phyloP scores from a whole-genome alignment of 2,113 vertebrate species.

The Bagarius yarrelli region DNA sequence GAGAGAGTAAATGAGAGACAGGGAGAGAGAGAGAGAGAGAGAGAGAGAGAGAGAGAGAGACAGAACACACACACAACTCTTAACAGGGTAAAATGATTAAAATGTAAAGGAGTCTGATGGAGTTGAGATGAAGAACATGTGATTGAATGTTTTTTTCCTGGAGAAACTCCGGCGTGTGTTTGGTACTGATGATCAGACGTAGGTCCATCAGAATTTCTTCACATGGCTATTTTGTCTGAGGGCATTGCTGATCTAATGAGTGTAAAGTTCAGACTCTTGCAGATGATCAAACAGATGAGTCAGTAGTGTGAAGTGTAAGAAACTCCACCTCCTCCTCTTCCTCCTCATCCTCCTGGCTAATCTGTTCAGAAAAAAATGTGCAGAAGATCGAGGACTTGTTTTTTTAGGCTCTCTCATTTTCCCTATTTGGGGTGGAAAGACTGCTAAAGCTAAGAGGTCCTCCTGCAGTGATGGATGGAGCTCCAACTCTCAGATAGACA shows the following conservation, averaged over 20 bases:
- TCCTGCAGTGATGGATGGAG: conserved; percentile 46
- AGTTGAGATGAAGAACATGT: background rate
- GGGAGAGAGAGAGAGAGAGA: no score
- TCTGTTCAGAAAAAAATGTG: conserved; percentile 48
- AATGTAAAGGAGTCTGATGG: background rate
- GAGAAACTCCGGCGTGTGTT: background rate
- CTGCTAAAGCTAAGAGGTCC: conserved; percentile 49
- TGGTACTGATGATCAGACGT: no score
- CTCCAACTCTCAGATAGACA: conserved; percentile 10
- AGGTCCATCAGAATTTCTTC: no score
- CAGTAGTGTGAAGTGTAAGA: background rate
- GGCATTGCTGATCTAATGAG: background rate
- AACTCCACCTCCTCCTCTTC: conserved; percentile 1
- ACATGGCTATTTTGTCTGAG: background rate
- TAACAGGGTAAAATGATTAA: no score
- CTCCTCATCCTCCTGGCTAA: conserved; percentile 23
- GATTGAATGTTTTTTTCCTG: background rate
- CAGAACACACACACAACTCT: no score
- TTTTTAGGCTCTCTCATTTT: conserved; percentile 36
- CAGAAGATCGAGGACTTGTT: conserved; percentile 32
- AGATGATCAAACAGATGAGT: conserved; percentile 17
- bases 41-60: no score
- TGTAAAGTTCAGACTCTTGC: conserved; percentile 3
- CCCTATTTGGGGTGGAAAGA: conserved; percentile 42
- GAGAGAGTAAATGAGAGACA: no score